Percentiles rank a stretch among this genome's conserved stretches.
phyloP scores from a whole-genome alignment of 2,113 vertebrate species.

The Scolopax mira region DNA sequence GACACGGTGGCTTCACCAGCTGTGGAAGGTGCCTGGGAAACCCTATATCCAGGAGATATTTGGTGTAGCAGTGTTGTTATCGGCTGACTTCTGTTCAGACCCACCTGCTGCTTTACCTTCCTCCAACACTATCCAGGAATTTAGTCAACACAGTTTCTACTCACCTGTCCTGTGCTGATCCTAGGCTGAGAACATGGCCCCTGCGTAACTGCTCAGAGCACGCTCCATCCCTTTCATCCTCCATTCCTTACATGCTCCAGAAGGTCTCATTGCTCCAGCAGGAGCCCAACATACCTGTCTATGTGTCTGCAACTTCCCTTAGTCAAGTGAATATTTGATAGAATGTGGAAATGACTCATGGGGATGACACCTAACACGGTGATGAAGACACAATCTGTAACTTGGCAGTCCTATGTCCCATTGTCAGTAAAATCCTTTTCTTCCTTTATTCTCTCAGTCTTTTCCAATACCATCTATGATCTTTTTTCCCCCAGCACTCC shows the following conservation, averaged over 20 bases:
- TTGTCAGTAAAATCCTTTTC: background rate
- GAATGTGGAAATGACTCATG: background rate
- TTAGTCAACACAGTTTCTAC: background rate
- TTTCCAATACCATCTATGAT: background rate
- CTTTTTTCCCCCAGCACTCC: background rate
- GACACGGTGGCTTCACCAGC: background rate
- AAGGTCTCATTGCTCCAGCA: background rate
- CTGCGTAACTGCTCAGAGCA: background rate
- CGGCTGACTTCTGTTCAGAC: background rate
- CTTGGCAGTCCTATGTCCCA: background rate
- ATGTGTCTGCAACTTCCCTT: background rate
- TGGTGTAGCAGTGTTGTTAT: background rate
- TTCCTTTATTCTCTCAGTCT: background rate
- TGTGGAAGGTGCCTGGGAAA: background rate
- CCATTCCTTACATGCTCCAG: background rate
- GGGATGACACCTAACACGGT: background rate
- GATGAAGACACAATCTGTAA: background rate
- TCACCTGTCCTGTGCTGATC: background rate
- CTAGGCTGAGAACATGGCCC: background rate
- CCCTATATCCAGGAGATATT: background rate
- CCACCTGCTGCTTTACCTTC: background rate
- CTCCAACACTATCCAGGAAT: background rate
- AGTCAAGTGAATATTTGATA: background rate
- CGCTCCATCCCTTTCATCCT: background rate
- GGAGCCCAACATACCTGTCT: background rate